Percentiles rank a stretch among this genome's conserved stretches.
Conservation (phyloP, 2,888 invertebrate species). For the Limnephilus rhombicus region DNA sequence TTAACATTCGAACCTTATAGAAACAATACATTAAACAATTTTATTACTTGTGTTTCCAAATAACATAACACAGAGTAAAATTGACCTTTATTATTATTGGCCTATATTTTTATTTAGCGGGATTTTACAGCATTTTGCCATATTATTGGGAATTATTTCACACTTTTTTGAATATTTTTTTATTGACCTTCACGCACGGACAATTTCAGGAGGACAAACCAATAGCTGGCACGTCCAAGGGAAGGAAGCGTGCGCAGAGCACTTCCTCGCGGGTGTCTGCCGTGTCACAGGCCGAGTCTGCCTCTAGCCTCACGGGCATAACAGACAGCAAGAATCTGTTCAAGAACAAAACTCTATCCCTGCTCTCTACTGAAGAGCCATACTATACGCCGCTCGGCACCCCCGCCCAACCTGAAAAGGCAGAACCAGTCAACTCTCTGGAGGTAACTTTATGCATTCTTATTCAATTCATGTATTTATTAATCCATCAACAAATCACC, state of each 20-base stretch:
- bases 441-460: slow-evolving; percentile 27
- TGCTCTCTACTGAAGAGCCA: slow-evolving; percentile 25
- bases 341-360: slow-evolving; percentile 44
- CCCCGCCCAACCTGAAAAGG: background rate
- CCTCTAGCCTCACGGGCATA: slow-evolving; percentile 19
- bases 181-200: background rate
- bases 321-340: slow-evolving; percentile 21
- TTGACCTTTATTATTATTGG: background rate
- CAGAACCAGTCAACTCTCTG: slow-evolving; percentile 38
- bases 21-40: background rate
- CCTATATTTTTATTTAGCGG: background rate
- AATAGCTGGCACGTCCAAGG: background rate
- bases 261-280: slow-evolving; percentile 50
- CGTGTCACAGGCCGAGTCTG: slow-evolving; percentile 34
- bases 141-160: background rate
- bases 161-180: background rate
- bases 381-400: slow-evolving; percentile 35
- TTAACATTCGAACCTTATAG: background rate
- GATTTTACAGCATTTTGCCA: background rate
- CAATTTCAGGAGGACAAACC: slow-evolving; percentile 10
- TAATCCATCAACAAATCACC: background rate
- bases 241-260: slow-evolving; percentile 55
- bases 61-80: background rate
- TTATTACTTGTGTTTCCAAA: background rate
- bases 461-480: background rate